Percentiles rank a stretch among this genome's conserved stretches.
Evolutionary conservation across 2,113 vertebrate species (phyloP).

Genomic region (Amazona vittata): DNA sequence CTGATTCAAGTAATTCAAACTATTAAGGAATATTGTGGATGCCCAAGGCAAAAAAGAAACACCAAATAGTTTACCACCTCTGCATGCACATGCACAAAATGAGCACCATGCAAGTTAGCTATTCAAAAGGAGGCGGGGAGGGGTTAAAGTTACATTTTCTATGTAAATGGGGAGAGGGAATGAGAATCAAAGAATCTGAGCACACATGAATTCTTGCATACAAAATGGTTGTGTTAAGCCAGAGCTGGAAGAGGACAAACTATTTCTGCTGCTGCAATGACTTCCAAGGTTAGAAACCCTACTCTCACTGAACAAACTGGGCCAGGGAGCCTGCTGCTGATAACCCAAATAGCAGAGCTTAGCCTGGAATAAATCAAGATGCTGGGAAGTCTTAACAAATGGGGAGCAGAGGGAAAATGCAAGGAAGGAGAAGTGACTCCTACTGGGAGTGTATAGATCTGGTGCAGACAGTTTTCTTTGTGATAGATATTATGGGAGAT

Average conservation of each 20-base stretch:
- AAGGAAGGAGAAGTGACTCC: background rate
- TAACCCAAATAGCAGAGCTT: background rate
- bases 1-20: background rate
- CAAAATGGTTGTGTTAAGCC: background rate
- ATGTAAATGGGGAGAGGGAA: background rate
- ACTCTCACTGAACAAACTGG: background rate
- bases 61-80: background rate
- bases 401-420: background rate
- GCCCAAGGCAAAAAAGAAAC: conserved; percentile 1
- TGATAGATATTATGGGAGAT: background rate
- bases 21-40: background rate
- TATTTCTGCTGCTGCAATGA: background rate
- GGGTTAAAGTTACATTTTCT: conserved; percentile 4
- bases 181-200: background rate
- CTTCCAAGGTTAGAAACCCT: background rate
- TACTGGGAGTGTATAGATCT: background rate
- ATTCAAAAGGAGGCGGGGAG: background rate
- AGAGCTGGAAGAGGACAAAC: background rate
- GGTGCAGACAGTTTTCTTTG: background rate
- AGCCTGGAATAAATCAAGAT: background rate
- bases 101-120: background rate
- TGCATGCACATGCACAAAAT: background rate
- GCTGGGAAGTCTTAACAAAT: background rate
- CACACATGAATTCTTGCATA: background rate
- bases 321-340: background rate